phyloP scores from a whole-genome alignment of 2,888 invertebrate species.

The Hybos culiciformis region DNA sequence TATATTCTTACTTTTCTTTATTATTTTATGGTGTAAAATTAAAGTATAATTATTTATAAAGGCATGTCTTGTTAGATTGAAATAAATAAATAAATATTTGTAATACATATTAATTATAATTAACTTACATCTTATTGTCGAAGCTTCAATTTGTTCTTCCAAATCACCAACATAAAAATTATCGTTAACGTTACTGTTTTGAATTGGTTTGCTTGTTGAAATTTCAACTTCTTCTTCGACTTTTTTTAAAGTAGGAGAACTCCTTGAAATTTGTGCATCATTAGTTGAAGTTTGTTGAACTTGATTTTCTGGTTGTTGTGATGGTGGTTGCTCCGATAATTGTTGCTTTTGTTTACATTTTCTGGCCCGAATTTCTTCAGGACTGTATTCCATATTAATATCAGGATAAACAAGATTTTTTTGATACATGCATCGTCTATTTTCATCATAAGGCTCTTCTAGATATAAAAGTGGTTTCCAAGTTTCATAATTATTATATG shows the following conservation, averaged over 20 bases:
- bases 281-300: too few species aligned
- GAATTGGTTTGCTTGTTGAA: not conserved
- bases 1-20: too few species aligned
- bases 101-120: too few species aligned
- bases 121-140: slow-evolving; percentile 29
- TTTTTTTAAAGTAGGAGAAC: too few species aligned
- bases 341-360: slow-evolving; percentile 23
- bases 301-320: too few species aligned
- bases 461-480: slow-evolving; percentile 34
- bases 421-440: slow-evolving; percentile 30
- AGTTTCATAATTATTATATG: slow-evolving; percentile 31
- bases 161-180: slow-evolving; percentile 14
- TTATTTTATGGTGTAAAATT: too few species aligned
- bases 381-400: slow-evolving; percentile 29
- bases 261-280: too few species aligned
- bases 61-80: too few species aligned
- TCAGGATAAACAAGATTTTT: slow-evolving; percentile 32
- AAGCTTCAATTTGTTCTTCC: slow-evolving; percentile 30
- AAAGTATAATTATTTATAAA: too few species aligned
- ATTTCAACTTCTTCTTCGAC: not conserved
- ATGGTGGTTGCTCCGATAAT: slow-evolving; percentile 4
- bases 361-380: slow-evolving; percentile 30
- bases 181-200: not conserved
- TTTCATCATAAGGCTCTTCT: slow-evolving; percentile 33
- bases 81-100: too few species aligned